Base-by-base conservation (phyloP, 2,888 invertebrate species). In the Apodemia zela region DNA sequence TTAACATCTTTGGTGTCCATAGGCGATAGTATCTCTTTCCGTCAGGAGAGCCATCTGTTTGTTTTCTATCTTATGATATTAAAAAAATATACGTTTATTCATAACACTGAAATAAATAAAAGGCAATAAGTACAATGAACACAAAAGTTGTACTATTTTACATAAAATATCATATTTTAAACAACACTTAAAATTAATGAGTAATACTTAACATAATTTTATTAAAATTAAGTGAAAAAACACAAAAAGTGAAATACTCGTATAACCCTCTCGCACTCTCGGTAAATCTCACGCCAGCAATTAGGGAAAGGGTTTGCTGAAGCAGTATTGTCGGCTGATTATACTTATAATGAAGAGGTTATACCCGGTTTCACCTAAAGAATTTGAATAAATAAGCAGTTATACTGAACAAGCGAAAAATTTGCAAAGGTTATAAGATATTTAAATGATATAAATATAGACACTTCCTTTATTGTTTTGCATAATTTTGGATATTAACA, bases 271-370 rank as follows among this genome's bases (percentile, higher is more conserved):
- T 78, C 75, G 78, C 74, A 74, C 80, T 76, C 75, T 81, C 82
- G 80, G 84, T 80, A 85, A 84, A 84, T 83, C 82, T 80, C 82
- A 83, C 77, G 80, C 72, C 73, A 75, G 77, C 80, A 85, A 87
- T 87, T 85, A 85, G 79, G 81, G 76, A 76, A 77, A 78, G 75
- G 77, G 78, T 49, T 49, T 74, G 75, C 71, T 75, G 70, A 70
- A 78, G 76, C 74, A 73, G 75, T 73, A 73, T 76, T 71, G 75
- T 78, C 78, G 84, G 84, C 80, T 84, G 84, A 82, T 85, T 82
- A 82, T 82, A 77, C 79, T 81, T 77, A 77, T 78, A 87, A 84
- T 85, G 79, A 84, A 84, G 82, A 82, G 79, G 82, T 84, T 83
- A 83, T 79, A 80, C 78, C 80, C 79, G 73, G 76, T 78, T 78